Evolutionary conservation across 2,797 vertebrate genomes (phyloP).

Genomic region (Mycteria americana): DNA sequence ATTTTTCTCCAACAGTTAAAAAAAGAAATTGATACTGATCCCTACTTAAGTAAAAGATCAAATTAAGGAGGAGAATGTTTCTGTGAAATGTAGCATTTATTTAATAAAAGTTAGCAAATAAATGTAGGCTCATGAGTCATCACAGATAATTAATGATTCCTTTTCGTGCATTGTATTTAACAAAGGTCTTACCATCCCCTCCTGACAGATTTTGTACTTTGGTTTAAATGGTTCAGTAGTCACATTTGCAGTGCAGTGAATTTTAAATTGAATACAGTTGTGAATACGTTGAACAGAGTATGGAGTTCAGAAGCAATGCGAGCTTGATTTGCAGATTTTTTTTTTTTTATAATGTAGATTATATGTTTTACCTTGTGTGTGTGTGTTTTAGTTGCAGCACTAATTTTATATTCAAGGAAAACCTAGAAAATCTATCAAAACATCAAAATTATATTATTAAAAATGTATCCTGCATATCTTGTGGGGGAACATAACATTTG

Average conservation of each 20-base stretch:
- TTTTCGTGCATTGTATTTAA: background rate
- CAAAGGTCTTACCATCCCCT: background rate
- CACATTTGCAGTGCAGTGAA: background rate
- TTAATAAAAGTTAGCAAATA: constrained; percentile 6
- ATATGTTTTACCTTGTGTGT: background rate
- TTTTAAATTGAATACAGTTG: background rate
- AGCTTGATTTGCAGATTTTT: background rate
- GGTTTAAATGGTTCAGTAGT: background rate
- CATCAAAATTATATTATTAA: background rate
- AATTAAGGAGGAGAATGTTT: background rate
- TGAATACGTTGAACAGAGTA: background rate
- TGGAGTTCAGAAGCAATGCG: background rate
- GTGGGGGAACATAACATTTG: background rate
- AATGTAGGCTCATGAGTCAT: background rate
- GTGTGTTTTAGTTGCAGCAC: background rate
- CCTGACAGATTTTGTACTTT: background rate
- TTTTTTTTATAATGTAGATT: background rate
- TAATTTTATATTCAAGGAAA: background rate
- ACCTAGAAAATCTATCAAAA: background rate
- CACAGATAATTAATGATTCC: background rate
- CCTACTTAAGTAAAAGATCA: background rate
- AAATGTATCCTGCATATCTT: background rate
- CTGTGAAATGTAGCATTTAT: constrained; percentile 17
- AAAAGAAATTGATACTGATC: background rate
- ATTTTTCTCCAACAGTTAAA: background rate